A percentile compares a stretch with the other conserved stretches of the same genome.
Conservation (phyloP, 2,797 vertebrate genomes). For the Eulemur coronatus region DNA sequence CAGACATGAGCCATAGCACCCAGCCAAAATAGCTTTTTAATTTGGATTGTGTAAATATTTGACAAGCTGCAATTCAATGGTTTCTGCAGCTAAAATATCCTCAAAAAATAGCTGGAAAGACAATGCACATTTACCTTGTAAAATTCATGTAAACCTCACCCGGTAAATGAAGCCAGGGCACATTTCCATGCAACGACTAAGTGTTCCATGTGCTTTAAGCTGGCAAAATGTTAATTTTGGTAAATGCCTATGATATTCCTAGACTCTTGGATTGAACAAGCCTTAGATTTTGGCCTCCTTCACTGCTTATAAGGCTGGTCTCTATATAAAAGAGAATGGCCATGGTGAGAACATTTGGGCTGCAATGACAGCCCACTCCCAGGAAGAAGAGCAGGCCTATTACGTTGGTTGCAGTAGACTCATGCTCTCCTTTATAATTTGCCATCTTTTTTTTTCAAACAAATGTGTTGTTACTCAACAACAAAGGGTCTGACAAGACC, state of each 20-base stretch:
- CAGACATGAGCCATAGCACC: neutral
- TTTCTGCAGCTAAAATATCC: neutral
- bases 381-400: neutral
- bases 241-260: neutral
- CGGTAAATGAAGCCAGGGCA: neutral
- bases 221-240: neutral
- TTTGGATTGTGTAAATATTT: neutral
- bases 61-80: neutral
- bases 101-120: neutral
- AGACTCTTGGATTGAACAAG: neutral
- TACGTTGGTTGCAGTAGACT: neutral
- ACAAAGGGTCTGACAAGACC: conserved; percentile 20
- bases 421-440: neutral
- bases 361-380: neutral
- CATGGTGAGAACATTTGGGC: neutral
- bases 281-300: neutral
- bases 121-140: neutral
- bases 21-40: neutral
- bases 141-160: neutral
- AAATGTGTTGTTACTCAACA: conserved; percentile 33
- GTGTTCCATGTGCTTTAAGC: neutral
- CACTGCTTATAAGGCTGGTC: neutral
- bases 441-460: neutral
- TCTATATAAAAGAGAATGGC: neutral
- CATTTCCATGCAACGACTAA: neutral